phyloP scores from a whole-genome alignment of 2,888 invertebrate genomes.

The Tenthredo scrophulariae region DNA sequence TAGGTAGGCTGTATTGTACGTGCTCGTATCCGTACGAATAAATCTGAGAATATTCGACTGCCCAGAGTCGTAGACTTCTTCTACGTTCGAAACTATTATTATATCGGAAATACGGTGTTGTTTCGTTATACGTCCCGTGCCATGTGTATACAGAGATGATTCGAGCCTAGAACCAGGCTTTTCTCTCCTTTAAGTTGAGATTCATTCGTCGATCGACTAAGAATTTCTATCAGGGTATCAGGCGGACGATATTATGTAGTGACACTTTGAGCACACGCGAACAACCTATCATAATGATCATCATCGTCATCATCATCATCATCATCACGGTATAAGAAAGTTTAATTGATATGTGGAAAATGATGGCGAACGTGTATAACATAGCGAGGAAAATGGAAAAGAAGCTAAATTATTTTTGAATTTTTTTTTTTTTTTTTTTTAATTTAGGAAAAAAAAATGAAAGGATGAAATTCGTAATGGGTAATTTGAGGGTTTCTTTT shows the following conservation, averaged over 20 bases:
- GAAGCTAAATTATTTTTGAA: background rate
- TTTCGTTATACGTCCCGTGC: too few relatives aligned
- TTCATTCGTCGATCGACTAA: background rate
- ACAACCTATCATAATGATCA: background rate
- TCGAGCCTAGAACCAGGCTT: background rate
- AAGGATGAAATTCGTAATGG: background rate
- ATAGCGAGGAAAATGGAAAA: background rate
- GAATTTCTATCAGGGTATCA: background rate
- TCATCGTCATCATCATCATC: background rate
- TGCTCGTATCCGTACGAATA: background rate
- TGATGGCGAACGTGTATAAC: background rate
- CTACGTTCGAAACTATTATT: background rate
- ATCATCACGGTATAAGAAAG: background rate
- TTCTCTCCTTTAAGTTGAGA: background rate
- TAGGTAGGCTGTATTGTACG: background rate
- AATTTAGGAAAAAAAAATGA: background rate
- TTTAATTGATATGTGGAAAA: background rate
- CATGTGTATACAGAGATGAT: background rate
- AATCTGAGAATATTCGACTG: background rate
- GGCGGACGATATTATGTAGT: background rate
- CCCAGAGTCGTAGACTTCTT: background rate
- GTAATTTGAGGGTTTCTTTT: background rate
- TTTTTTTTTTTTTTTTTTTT: too few relatives aligned
- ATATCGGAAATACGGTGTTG: background rate
- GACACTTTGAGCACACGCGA: constrained; percentile 4